phyloP scores from a whole-genome alignment of 2,797 vertebrate genomes.

The Carcharodon carcharias region DNA sequence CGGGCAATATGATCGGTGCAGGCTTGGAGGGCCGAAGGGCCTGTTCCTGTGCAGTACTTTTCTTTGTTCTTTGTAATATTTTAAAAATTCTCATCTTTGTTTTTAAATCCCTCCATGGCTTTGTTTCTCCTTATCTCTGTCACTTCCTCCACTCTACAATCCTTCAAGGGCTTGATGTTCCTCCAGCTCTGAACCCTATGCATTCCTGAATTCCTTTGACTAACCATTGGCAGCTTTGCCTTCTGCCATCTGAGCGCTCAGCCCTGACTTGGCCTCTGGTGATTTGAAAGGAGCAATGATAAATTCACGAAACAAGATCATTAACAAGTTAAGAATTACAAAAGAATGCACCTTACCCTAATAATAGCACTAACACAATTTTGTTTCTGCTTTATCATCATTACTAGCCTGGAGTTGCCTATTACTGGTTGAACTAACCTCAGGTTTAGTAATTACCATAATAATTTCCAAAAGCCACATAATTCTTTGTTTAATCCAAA shows the following conservation, averaged over 20 bases:
- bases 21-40: too few relatives aligned
- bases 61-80: background rate
- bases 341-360: background rate
- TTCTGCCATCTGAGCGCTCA: background rate
- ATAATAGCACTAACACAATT: background rate
- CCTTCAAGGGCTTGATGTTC: background rate
- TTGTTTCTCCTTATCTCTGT: background rate
- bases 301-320: background rate
- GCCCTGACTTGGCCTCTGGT: background rate
- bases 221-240: background rate
- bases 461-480: background rate
- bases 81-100: background rate
- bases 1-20: too few relatives aligned
- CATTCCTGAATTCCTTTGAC: background rate
- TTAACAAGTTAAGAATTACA: background rate
- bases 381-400: background rate
- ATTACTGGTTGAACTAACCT: slow-evolving; percentile 7
- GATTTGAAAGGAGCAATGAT: background rate
- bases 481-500: background rate
- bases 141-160: background rate
- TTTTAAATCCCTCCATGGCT: background rate
- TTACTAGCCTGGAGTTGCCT: background rate
- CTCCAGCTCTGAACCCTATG: background rate
- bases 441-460: background rate
- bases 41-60: too few relatives aligned